Evolutionary conservation across 1,140 invertebrate genomes (phyloP).

Genomic region (Spodoptera frugiperda): DNA sequence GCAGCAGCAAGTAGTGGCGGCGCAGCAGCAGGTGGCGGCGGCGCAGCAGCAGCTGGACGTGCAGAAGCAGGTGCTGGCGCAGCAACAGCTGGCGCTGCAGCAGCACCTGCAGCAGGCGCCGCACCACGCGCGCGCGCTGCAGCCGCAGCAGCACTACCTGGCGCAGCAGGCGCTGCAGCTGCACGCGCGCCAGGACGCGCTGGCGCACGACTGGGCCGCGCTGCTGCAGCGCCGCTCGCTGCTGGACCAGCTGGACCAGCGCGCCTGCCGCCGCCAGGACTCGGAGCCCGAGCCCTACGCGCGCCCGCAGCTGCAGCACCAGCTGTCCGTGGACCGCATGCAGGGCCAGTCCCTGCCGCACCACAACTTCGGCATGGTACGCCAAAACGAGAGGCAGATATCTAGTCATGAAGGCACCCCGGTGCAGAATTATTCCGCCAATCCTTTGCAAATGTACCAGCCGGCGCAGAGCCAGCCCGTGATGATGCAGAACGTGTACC

Average conservation of each 20-base stretch:
- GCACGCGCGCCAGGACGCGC: conserved; percentile 80
- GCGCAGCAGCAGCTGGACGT: conserved; percentile 81
- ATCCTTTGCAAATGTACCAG: conserved; percentile 81
- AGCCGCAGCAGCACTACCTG: conserved; percentile 83
- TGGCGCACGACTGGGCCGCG: conserved; percentile 79
- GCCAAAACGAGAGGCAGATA: conserved; percentile 81
- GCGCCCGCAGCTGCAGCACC: conserved; percentile 71
- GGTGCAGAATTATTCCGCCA: conserved; percentile 80
- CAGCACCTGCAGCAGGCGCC: conserved; percentile 82
- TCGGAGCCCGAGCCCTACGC: conserved; percentile 80
- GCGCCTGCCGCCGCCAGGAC: conserved; percentile 76
- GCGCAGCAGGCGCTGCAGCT: conserved; percentile 82
- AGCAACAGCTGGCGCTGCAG: conserved; percentile 81
- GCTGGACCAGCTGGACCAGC: conserved; percentile 85
- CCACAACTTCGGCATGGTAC: conserved; percentile 70
- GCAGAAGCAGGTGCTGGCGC: conserved; percentile 79
- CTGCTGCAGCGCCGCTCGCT: conserved; percentile 84
- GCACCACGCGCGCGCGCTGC: conserved; percentile 83
- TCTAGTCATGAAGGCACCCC: conserved; percentile 86
- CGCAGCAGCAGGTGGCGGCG: conserved; percentile 80
- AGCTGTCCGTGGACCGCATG: conserved; percentile 78
- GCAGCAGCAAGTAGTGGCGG: conserved; percentile 77
- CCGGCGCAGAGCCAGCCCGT: conserved; percentile 63
- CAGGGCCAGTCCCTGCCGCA: conserved; percentile 80
- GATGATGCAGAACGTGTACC: conserved; percentile 62